Percentiles rank a stretch among this genome's conserved stretches.
Evolutionary conservation across 2,888 invertebrate species (phyloP).

Genomic region (Dolichopus griseipennis): DNA sequence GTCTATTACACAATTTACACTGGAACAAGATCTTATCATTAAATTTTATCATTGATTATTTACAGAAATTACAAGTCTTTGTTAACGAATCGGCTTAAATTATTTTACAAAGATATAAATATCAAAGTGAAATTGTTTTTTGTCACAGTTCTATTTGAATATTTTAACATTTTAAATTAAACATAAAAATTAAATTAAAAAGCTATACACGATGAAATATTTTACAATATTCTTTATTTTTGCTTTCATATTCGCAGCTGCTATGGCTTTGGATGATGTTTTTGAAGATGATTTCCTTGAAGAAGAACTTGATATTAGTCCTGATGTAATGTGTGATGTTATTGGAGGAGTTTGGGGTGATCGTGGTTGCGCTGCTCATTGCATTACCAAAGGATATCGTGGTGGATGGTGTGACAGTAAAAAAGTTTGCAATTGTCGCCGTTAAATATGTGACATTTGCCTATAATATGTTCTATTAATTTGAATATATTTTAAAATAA

Average conservation of each 20-base stretch:
- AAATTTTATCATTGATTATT: too few relatives aligned
- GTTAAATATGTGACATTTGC: too few relatives aligned
- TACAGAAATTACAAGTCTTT: too few relatives aligned
- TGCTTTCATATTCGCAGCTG: background rate
- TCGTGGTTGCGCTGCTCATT: background rate
- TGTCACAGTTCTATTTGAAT: too few relatives aligned
- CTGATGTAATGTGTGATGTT: background rate
- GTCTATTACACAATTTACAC: too few relatives aligned
- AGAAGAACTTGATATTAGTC: background rate
- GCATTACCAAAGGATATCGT: background rate
- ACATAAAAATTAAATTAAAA: background rate
- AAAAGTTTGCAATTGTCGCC: background rate
- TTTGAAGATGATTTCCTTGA: background rate
- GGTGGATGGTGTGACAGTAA: slow-evolving; percentile 3
- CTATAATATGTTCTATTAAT: too few relatives aligned
- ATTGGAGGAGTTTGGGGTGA: background rate
- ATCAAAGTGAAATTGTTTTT: too few relatives aligned
- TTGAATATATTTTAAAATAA: too few relatives aligned
- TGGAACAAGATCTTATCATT: too few relatives aligned
- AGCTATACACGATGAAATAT: too few relatives aligned
- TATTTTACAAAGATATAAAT: too few relatives aligned
- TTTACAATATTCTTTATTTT: background rate
- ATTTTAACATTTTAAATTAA: background rate
- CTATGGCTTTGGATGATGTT: background rate
- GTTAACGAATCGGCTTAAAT: too few relatives aligned